Evolutionary conservation across 2,888 invertebrate species (phyloP), one percentile per base, ranked within the genome.

Genomic region (Trachelus stipa): DNA sequence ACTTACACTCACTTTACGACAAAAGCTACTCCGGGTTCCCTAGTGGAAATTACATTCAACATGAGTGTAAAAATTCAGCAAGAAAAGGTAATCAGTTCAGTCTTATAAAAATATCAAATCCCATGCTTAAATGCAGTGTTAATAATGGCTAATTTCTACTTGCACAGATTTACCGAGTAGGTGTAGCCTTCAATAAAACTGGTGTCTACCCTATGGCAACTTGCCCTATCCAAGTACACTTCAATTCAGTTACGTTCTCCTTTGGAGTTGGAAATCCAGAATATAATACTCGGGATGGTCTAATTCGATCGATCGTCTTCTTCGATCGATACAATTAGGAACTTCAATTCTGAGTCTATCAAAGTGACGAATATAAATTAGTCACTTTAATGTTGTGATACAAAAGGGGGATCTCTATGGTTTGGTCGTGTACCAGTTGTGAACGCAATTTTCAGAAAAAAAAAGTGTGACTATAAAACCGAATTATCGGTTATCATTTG

Each of bases 1-100:
- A 96, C 97, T 0, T 96, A 96, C 91, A 96, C 96, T 0, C 96
- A 97, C 92, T 96, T 95, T 88, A 96, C 96, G 75, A 95, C 95
- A 82, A 94, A 96, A 82, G 96, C 96, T 81, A 93, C 94, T n/a
- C 95, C 94, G 90, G 93, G 95, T 33, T 95, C 95, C 35, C 92
- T 96, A 84, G 93, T 96, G 78, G 96, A 97, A 91, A 95, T 97
- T 85, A 95, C 94, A 83, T 97, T 97, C 91, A 96, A 97, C 92
- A 92, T 96, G 11, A 96, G 96, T 11, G 95, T 96, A 79, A 96
- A 95, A 85, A 96, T 97, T 85, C 95, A 95, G 89, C 93, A 94
- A 85, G 94, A 95, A 88, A 95, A 95, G 94, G 95, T 94, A 85
- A 81, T 78, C 88, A 88, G 82, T 90, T 23, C 68, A 40, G 76